A percentile compares a stretch with the other conserved stretches of the same genome.
Evolutionary conservation across 1,140 invertebrate species (phyloP).

Genomic region (Plectrocnemia conspersa): DNA sequence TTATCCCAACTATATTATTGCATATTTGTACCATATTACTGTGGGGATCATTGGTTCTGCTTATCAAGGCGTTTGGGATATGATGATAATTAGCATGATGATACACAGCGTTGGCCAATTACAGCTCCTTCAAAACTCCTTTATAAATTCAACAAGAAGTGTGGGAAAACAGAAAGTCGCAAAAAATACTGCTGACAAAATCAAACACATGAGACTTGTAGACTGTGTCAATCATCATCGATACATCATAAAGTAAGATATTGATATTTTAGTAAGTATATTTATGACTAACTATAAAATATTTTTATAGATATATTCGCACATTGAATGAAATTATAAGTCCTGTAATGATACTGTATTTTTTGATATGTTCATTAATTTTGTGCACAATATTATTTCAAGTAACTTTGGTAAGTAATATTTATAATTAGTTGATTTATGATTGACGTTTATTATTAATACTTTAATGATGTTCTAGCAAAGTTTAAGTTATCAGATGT

Average conservation of each 20-base stretch:
- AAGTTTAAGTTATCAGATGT: slow-evolving; percentile 37
- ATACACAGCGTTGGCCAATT: slow-evolving; percentile 34
- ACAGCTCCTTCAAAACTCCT: slow-evolving; percentile 27
- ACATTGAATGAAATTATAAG: slow-evolving; percentile 35
- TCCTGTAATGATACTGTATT: slow-evolving; percentile 41
- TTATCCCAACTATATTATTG: slow-evolving; percentile 23
- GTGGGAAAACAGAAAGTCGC: too few relatives aligned
- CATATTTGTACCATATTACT: slow-evolving; percentile 28
- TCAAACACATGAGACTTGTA: slow-evolving; percentile 18
- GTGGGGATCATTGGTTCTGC: slow-evolving; percentile 30
- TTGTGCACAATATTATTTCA: slow-evolving; percentile 41
- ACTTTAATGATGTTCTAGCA: slow-evolving; percentile 35
- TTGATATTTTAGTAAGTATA: slow-evolving; percentile 15
- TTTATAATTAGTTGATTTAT: too few relatives aligned
- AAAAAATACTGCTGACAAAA: slow-evolving; percentile 4
- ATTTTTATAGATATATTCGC: slow-evolving; percentile 35
- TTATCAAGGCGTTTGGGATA: slow-evolving; percentile 34
- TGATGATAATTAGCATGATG: slow-evolving; percentile 33
- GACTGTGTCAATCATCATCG: slow-evolving; percentile 36
- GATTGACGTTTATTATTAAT: too few relatives aligned
- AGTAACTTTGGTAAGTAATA: slow-evolving; percentile 36
- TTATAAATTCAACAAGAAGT: slow-evolving; percentile 29
- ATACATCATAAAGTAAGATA: slow-evolving; percentile 25
- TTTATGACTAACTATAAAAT: too few relatives aligned
- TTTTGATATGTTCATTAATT: slow-evolving; percentile 38